Evolutionary conservation across 2,113 vertebrate genomes (phyloP).

Genomic region (Sinocyclocheilus anophthalmus): DNA sequence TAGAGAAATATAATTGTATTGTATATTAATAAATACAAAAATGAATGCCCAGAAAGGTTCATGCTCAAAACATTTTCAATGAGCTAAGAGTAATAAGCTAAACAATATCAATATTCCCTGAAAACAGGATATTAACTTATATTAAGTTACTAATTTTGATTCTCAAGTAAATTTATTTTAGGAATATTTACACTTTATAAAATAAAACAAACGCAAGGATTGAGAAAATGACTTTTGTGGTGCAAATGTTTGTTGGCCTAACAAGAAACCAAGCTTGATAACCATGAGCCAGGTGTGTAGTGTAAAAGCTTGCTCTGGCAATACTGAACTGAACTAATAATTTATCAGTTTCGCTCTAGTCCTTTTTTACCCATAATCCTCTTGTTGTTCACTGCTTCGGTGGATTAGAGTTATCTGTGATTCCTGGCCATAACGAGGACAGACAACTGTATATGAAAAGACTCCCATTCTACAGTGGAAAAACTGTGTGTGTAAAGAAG

Average conservation of each 20-base stretch:
- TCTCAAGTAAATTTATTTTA: background rate
- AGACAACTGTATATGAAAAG: slow-evolving; percentile 37
- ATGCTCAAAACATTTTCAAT: background rate
- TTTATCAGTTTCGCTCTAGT: no score
- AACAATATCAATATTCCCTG: no score
- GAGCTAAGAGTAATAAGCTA: background rate
- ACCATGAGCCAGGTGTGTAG: no score
- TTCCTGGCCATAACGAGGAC: background rate
- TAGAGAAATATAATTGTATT: background rate
- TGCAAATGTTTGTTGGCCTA: background rate
- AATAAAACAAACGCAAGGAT: background rate
- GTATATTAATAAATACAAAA: no score
- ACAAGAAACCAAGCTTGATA: no score
- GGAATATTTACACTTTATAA: background rate
- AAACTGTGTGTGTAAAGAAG: slow-evolving; percentile 36
- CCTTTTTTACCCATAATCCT: background rate
- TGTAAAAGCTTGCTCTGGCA: no score
- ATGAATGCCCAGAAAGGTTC: background rate
- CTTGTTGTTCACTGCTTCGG: background rate
- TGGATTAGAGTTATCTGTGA: slow-evolving; percentile 52
- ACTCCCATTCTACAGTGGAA: slow-evolving; percentile 26
- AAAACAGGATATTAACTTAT: no score
- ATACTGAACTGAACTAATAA: no score
- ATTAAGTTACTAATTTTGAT: no score
- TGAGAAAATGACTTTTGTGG: background rate